phyloP scores from a whole-genome alignment of 2,797 vertebrate species.

The Netta rufina region DNA sequence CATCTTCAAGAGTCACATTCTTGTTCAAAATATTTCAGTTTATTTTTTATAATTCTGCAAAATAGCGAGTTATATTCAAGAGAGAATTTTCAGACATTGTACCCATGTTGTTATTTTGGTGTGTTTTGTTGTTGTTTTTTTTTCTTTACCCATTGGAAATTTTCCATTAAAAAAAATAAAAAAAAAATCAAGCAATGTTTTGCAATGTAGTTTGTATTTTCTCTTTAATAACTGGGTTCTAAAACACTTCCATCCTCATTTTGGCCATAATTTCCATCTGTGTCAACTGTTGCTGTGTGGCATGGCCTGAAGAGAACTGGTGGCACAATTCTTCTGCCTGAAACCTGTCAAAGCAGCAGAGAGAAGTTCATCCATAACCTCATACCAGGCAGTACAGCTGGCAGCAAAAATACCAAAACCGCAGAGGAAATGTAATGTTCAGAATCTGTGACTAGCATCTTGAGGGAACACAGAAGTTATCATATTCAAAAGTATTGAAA shows the following conservation, averaged over 20 bases:
- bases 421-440: not conserved
- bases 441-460: not conserved
- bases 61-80: not conserved
- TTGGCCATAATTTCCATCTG: not conserved
- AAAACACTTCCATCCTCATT: not conserved
- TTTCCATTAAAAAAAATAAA: not conserved
- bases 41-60: not conserved
- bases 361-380: not conserved
- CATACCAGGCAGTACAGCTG: not conserved
- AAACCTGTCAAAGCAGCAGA: not conserved
- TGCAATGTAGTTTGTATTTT: not conserved
- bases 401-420: not conserved
- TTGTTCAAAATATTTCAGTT: not conserved
- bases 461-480: not conserved
- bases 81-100: not conserved
- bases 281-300: not conserved
- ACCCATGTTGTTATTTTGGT: not conserved
- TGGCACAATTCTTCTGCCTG: not conserved
- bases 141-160: not conserved
- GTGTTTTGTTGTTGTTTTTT: not conserved
- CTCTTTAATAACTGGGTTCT: not conserved
- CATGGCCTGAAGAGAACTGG: not conserved
- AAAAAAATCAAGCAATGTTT: not conserved
- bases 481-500: not conserved
- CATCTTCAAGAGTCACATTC: not conserved